phyloP scores from a whole-genome alignment of 2,797 vertebrate genomes.

The Spizella passerina region DNA sequence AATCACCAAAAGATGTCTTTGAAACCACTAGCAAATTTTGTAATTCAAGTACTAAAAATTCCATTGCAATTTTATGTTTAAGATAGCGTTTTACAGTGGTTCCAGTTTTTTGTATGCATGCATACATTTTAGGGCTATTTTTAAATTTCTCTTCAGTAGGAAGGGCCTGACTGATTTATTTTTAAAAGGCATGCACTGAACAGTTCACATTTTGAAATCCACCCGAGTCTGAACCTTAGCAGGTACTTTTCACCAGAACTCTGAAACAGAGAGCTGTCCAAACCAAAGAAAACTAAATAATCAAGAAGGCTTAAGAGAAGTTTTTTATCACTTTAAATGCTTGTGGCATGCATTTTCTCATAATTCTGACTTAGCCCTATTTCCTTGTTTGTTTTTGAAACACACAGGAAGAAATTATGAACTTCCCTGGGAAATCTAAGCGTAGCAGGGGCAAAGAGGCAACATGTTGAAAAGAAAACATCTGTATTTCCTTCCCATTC shows the following conservation, averaged over 20 bases:
- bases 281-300: background rate
- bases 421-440: background rate
- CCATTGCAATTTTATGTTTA: background rate
- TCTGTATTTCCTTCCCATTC: constrained; percentile 34
- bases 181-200: background rate
- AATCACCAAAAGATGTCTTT: background rate
- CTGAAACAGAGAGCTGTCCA: background rate
- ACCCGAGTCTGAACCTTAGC: background rate
- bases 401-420: constrained; percentile 36
- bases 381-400: background rate
- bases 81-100: background rate
- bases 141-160: background rate
- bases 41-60: background rate
- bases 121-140: background rate
- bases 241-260: background rate
- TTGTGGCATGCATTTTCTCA: background rate
- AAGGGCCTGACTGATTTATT: background rate
- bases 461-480: constrained; percentile 8
- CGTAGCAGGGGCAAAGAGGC: background rate
- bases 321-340: background rate
- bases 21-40: background rate
- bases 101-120: background rate
- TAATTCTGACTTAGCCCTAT: background rate
- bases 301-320: background rate
- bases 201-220: background rate